Base-by-base conservation (phyloP, 2,888 invertebrate species). In the Phlogophora meticulosa region DNA sequence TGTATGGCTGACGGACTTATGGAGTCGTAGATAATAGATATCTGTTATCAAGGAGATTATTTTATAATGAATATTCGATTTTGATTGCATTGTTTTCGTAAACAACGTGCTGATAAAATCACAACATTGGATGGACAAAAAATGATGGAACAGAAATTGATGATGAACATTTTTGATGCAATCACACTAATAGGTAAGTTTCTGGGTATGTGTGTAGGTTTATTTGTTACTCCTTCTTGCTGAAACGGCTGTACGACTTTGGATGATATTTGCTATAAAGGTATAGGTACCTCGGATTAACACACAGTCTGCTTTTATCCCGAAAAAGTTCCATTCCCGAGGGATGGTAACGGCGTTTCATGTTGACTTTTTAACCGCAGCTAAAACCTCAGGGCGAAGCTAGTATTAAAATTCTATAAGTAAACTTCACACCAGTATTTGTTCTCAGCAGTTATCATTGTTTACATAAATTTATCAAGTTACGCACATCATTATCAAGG, bases 1-100 rank as follows among this genome's bases (percentile, higher is more conserved):
- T 28, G 7, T 48, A 43, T 61, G 28, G 5, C 7, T 38, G 36
- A 24, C 28, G 17, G 7, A 43, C 24, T 17, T 36, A 32, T 17
- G 11, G 9, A 34, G 24, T 43, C 43, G 36, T 7, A 32, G 10
- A 68, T 46, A 45, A 32, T 22, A 22, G 43, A 53, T 55, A 58
- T 10, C 48, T 3, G 40, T 22, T 77, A 60, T 78, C 78, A 51
- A 3, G 20, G 10, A 45, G 51, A 62, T 78, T 56, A 78, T 45
- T 51, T 55, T 61, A 48, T 60, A 52, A 13, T 17, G 13, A 42
- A 53, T 61, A 59, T 45, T 67, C 17, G 34, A 49, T 55, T 78
- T 61, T 57, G 67, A 67, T 67, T 73, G 11, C 45, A n/a, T 22
- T 58, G 57, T 64, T 62, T 55, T 72, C 48, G 42, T 59, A 56